phyloP scores from a whole-genome alignment of 2,113 vertebrate species.

The Rutilus rutilus region DNA sequence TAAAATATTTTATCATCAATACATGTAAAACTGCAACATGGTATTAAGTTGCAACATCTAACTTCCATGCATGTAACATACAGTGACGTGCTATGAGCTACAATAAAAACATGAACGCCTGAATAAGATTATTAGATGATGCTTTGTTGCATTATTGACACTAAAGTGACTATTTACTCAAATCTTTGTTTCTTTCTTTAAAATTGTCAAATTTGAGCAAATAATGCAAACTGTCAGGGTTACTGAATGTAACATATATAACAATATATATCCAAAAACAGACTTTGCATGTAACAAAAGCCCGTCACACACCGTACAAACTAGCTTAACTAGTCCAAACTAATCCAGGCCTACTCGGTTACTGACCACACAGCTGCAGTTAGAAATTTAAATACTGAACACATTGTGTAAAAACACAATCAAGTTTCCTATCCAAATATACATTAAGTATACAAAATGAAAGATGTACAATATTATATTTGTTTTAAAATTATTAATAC shows the following conservation, averaged over 20 bases:
- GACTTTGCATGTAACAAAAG: conserved; percentile 40
- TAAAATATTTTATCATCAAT: background rate
- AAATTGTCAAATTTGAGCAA: background rate
- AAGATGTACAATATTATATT: conserved; percentile 69
- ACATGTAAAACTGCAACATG: conserved; percentile 5
- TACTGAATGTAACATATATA: background rate
- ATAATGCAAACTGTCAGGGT: background rate
- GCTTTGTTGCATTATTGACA: conserved; percentile 11
- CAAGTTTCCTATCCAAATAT: conserved; percentile 59
- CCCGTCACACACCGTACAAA: background rate
- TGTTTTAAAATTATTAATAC: conserved; percentile 71
- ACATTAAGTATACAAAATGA: conserved; percentile 64
- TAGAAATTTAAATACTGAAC: conserved; percentile 50
- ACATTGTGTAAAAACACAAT: conserved; percentile 43
- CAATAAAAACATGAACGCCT: background rate
- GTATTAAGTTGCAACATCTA: background rate
- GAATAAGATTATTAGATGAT: background rate
- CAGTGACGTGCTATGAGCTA: background rate
- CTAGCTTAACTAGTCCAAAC: conserved; percentile 14
- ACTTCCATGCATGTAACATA: conserved; percentile 30
- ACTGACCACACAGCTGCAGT: conserved; percentile 41
- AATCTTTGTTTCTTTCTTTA: background rate
- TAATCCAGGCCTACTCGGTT: background rate
- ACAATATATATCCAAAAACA: conserved; percentile 32
- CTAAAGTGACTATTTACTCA: conserved; percentile 25